Evolutionary conservation across 1,140 invertebrate species (phyloP), one percentile per base, ranked within the genome.

Genomic region (Drosophila lowei): DNA sequence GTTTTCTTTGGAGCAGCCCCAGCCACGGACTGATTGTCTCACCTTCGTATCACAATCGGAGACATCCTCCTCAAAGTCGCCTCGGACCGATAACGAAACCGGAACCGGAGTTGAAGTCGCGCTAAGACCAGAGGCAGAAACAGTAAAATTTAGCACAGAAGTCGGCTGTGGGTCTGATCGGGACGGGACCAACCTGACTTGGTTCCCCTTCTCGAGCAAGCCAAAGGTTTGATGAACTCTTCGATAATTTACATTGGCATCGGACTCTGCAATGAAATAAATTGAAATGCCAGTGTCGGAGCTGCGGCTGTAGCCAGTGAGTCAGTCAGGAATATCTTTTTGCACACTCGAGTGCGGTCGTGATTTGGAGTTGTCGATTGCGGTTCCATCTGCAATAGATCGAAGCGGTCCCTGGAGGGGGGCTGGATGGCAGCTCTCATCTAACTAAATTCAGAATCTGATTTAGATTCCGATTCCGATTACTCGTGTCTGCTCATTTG

Each of bases 351-450:
- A 85, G 68, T 74, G 73, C 68, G 61, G 72, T 57, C 64, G 54
- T 63, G 46, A 23, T 9, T 34, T 53, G 50, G 18, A 41, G 25
- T 54, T 73, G 34, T 53, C 47, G 46, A 63, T 74, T 85, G 80
- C 76, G 67, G 79, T 85, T 85, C 64, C 74, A 77, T 77, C 54
- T 65, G 70, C 73, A 60, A 76, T 76, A 73, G 70, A 76, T 76
- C 34, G 34, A 13, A 38, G 34, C 34, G 34, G 3, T 38, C 11
- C 4, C 34, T 30, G 30, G 30, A 30, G 34, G 23, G 13, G 58
- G 23, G 47, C 44, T 44, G 53, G 48, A 47, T 52, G 61, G 56
- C 55, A 57, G 42, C 68, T 62, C 58, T 47, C 66, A 57, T 46
- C 56, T 53, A 52, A 53, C 21, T 13, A 23, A 13, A 15, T 13